Conservation (phyloP, 2,113 vertebrate genomes). For the Ascaphus truei region DNA sequence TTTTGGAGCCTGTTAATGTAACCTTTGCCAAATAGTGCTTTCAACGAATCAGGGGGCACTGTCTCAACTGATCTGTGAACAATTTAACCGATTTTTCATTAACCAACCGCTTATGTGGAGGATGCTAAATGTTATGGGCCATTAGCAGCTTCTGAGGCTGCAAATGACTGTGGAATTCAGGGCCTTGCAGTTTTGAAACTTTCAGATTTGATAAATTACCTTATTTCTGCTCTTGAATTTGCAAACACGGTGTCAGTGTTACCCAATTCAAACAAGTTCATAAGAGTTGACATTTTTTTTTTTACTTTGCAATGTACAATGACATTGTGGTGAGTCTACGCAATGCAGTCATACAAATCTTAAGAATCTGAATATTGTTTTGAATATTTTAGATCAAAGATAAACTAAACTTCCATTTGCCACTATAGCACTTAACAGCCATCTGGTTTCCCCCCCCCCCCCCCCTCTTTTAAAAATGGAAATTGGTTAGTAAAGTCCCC, state of each 20-base stretch:
- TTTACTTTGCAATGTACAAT: neutral
- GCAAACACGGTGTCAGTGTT: neutral
- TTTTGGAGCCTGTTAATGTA: conserved; percentile 33
- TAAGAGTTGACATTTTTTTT: neutral
- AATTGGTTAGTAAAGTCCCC: too few relatives aligned
- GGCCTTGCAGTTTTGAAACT: conserved; percentile 50
- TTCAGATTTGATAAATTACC: conserved; percentile 53
- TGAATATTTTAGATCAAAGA: too few relatives aligned
- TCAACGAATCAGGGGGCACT: conserved; percentile 42
- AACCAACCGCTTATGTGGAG: conserved; percentile 62
- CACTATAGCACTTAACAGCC: neutral
- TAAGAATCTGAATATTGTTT: too few relatives aligned
- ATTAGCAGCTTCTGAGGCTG: conserved; percentile 58
- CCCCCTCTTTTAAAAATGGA: too few relatives aligned
- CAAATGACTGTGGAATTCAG: conserved; percentile 57
- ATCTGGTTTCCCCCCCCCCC: too few relatives aligned
- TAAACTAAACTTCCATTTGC: neutral
- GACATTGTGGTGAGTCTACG: neutral
- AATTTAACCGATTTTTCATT: conserved; percentile 64
- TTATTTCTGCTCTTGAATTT: neutral
- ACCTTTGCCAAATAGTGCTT: conserved; percentile 49
- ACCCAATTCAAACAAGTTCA: conserved; percentile 18
- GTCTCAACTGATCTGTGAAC: conserved; percentile 57
- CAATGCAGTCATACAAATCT: neutral
- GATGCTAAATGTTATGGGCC: conserved; percentile 66